phyloP scores from a whole-genome alignment of 2,888 invertebrate species.

The Hirtodrosophila duncani region DNA sequence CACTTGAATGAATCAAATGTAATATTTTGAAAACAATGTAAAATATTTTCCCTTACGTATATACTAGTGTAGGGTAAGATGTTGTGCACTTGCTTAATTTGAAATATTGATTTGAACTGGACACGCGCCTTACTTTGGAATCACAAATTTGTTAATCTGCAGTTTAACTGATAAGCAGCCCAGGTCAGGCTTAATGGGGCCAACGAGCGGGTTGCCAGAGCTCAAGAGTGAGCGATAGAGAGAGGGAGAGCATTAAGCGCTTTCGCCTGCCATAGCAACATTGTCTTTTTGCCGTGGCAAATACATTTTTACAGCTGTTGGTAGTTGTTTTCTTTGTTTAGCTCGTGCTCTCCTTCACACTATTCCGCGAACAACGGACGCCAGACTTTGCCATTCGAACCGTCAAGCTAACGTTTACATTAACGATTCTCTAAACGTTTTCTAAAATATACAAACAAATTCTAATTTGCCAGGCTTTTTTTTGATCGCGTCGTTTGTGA shows the following conservation, averaged over 20 bases:
- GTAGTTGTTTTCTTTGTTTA: conserved; percentile 35
- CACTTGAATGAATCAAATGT: no score
- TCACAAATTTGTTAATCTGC: neutral
- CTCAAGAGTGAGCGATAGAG: conserved; percentile 1
- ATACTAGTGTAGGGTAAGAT: no score
- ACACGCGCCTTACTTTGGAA: no score
- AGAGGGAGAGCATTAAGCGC: neutral
- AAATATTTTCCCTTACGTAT: no score
- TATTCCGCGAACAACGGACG: conserved; percentile 16
- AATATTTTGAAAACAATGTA: no score
- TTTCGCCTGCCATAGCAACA: conserved; percentile 12
- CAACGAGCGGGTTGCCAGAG: neutral
- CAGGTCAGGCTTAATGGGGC: neutral
- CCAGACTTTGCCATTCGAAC: neutral
- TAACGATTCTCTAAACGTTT: conserved; percentile 2
- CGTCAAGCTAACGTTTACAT: no score
- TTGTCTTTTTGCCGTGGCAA: no score
- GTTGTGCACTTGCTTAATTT: no score
- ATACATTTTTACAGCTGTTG: no score
- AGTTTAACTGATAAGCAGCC: neutral
- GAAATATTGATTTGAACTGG: no score
- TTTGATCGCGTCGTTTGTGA: conserved; percentile 1
- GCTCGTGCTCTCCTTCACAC: conserved; percentile 39
- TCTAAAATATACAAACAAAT: neutral
- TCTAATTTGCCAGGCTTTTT: conserved; percentile 18